Evolutionary conservation across 2,797 vertebrate genomes (phyloP).

Genomic region (Tarsius wallacei): DNA sequence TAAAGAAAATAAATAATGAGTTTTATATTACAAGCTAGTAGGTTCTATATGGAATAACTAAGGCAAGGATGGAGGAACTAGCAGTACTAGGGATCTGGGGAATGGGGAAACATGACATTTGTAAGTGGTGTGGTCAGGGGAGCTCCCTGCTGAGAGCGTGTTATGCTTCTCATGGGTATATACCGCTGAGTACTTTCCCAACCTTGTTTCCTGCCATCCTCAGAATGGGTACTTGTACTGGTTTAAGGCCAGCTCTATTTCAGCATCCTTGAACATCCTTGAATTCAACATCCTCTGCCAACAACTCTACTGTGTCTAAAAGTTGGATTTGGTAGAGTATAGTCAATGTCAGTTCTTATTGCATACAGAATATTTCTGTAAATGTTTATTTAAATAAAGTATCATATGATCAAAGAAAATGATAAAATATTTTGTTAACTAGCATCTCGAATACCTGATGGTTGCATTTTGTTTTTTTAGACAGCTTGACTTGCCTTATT

Average conservation of each 20-base stretch:
- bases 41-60: not conserved
- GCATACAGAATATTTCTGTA: not conserved
- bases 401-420: slow-evolving; percentile 20
- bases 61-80: not conserved
- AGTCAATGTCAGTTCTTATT: not conserved
- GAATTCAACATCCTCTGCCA: not conserved
- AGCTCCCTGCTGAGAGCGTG: no score
- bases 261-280: not conserved
- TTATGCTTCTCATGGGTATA: accelerated
- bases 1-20: slow-evolving; percentile 14
- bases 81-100: not conserved
- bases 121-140: not conserved
- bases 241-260: not conserved
- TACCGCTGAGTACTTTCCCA: not conserved
- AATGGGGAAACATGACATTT: not conserved
- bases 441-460: not conserved
- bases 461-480: not conserved
- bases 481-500: not conserved
- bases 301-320: not conserved
- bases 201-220: not conserved
- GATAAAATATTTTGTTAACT: not conserved
- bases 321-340: not conserved
- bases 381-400: slow-evolving; percentile 23
- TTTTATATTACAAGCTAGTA: not conserved
- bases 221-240: not conserved